Conservation (phyloP, 2,113 vertebrate species). For the Lophochroa leadbeateri region DNA sequence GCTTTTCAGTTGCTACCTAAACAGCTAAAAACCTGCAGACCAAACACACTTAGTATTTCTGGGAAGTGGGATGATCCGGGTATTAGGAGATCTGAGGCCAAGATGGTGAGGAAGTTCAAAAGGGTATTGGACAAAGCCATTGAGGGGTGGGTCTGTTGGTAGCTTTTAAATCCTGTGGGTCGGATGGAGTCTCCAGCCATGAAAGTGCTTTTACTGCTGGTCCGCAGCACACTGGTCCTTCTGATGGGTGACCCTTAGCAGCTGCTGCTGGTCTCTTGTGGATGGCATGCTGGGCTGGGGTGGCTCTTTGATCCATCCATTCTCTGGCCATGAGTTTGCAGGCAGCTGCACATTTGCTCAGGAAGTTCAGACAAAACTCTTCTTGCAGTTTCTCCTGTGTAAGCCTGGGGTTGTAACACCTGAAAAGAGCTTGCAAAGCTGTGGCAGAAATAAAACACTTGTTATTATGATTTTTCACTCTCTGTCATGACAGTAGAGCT, state of each 20-base stretch:
- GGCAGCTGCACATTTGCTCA: background rate
- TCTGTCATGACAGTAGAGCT: background rate
- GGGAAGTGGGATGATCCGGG: background rate
- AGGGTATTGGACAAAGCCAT: background rate
- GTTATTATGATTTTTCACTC: background rate
- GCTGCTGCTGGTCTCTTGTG: background rate
- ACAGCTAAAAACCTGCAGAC: conserved; percentile 32
- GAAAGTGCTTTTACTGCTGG: background rate
- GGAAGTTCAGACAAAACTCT: background rate
- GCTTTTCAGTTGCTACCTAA: conserved; percentile 45
- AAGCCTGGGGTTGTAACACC: background rate
- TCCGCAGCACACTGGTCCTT: background rate
- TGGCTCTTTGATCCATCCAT: background rate
- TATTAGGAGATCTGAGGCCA: background rate
- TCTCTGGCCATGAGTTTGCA: background rate
- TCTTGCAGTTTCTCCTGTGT: background rate
- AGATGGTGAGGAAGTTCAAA: background rate
- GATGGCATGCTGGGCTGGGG: background rate
- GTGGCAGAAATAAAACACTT: background rate
- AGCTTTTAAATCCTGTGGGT: background rate
- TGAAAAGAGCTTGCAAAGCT: background rate
- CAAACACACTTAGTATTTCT: conserved; percentile 10
- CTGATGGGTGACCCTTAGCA: background rate
- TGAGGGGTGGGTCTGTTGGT: background rate
- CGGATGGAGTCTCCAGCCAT: background rate